Conservation (phyloP, 2,113 vertebrate genomes). For the Cyanocitta stelleri region DNA sequence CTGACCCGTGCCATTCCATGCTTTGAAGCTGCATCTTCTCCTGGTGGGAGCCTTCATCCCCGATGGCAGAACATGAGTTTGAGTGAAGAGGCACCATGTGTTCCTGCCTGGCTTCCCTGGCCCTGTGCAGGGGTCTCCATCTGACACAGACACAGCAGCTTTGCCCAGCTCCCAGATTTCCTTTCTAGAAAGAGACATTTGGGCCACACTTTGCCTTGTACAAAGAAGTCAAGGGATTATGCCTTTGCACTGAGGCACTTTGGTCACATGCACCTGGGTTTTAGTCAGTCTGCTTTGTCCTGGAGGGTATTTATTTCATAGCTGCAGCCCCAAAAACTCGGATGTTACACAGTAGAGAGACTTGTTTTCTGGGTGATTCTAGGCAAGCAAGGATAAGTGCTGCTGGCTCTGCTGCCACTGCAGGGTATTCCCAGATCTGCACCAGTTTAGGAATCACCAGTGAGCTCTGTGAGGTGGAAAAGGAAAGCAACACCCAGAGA, state of each 20-base stretch:
- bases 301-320: background rate
- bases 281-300: background rate
- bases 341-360: background rate
- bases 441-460: background rate
- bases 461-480: background rate
- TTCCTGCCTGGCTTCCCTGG: background rate
- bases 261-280: background rate
- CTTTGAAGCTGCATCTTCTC: background rate
- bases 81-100: background rate
- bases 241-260: background rate
- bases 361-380: background rate
- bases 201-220: background rate
- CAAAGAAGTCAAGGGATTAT: background rate
- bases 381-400: background rate
- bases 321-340: background rate
- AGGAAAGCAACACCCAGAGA: background rate
- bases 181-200: background rate
- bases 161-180: background rate
- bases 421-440: background rate
- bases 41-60: background rate
- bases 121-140: background rate
- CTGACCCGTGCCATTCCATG: fast-evolving
- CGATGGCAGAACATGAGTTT: background rate
- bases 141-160: background rate
- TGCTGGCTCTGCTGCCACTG: background rate